Percentiles rank a stretch among this genome's conserved stretches.
These are phyloP conservation scores for Halichondria panicea DNA, from an alignment of 37 sponge, comb jelly and placozoan species.

Conservation along the genomic window DNA sequence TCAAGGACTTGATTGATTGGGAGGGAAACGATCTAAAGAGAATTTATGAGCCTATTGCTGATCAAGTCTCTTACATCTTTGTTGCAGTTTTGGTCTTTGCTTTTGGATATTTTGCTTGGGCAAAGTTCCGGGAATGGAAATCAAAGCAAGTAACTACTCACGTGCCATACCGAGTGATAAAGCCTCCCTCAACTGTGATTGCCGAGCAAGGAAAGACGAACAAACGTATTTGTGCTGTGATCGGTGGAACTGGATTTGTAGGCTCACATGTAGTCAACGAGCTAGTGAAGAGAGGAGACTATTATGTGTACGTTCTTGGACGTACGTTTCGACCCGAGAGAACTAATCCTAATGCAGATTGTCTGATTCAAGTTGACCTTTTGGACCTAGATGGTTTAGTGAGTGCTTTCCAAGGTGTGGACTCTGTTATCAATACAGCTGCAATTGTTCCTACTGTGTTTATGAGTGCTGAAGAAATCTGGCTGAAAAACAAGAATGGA, in stretches of 20 bases:
- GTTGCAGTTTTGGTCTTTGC: slow-evolving; percentile 15
- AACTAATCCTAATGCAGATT: slow-evolving; percentile 54
- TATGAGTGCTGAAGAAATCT: slow-evolving; percentile 33
- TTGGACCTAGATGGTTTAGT: slow-evolving; percentile 60
- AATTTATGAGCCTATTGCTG: slow-evolving; percentile 60
- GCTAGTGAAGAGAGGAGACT: slow-evolving; percentile 34
- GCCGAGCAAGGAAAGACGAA: slow-evolving; percentile 3
- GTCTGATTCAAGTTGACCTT: slow-evolving; percentile 72
- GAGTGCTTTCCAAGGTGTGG: slow-evolving; percentile 60
- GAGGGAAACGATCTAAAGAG: slow-evolving; percentile 49
- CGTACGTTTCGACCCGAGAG: slow-evolving; percentile 44
- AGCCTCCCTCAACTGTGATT: slow-evolving; percentile 42
- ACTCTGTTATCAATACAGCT: slow-evolving; percentile 58
- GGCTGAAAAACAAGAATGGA: slow-evolving; percentile 44
- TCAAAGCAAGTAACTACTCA: neutral
- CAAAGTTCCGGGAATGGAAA: slow-evolving; percentile 1
- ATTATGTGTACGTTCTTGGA: slow-evolving; percentile 67
- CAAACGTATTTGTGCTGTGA: slow-evolving; percentile 67
- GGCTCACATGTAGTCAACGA: slow-evolving; percentile 69
- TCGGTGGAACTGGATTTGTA: slow-evolving; percentile 74
- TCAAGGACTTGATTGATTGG: slow-evolving; percentile 69
- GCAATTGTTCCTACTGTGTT: slow-evolving; percentile 58
- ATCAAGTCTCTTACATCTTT: slow-evolving; percentile 48
- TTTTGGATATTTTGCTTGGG: slow-evolving; percentile 10
- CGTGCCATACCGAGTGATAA: slow-evolving; percentile 50